Base-by-base conservation (phyloP, 2,797 vertebrate species). In the Sebastes vulpes region DNA sequence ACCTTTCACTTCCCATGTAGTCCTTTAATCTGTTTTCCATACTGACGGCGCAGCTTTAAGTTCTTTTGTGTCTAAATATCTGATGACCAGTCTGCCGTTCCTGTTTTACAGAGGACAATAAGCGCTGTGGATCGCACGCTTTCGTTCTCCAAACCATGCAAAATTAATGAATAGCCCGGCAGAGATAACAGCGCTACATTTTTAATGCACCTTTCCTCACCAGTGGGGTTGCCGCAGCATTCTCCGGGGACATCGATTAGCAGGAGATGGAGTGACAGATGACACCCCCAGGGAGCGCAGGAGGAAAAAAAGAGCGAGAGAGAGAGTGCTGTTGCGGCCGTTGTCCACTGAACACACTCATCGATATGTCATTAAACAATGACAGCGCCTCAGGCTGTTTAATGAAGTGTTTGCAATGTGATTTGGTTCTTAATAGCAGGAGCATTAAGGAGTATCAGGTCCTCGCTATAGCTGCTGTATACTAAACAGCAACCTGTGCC, bases 391-490 rank as follows among this genome's bases (percentile, higher is more conserved):
- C 92, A 92, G 95, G 94, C 92, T 95, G 93, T 96, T 96, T 97
- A 97, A 97, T 97, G 95, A 97, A 97, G 96, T 97, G 94, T 96
- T 97, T 96, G 95, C 93, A 92, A 90, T 96, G 94, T 92, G 90
- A 95, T 95, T 96, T 94, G 94, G 95, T 92, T 88, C 59, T 94
- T 96, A 97, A 96, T 96, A 96, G 94, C 89, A 92, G 86, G 84
- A 77, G 88, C 86, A 94, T 94, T 96, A 96, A 96, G 91, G 85
- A 93, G 92, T 76, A 95, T 92, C 95, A 87, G 94, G 90, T 94
- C 61, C 61, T 63, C 9, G 16, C 67, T 69, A 38, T 71, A 78
- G 75, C 83, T 81, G 90, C 93, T 95, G 96, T 91, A 87, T 96
- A 95, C 95, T 95, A 96, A 97, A 89, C 85, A 95, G 92, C 75